Percentiles rank a stretch among this genome's conserved stretches.
phyloP scores from a whole-genome alignment of 2,888 invertebrate species.

The Cataglyphis albicans region DNA sequence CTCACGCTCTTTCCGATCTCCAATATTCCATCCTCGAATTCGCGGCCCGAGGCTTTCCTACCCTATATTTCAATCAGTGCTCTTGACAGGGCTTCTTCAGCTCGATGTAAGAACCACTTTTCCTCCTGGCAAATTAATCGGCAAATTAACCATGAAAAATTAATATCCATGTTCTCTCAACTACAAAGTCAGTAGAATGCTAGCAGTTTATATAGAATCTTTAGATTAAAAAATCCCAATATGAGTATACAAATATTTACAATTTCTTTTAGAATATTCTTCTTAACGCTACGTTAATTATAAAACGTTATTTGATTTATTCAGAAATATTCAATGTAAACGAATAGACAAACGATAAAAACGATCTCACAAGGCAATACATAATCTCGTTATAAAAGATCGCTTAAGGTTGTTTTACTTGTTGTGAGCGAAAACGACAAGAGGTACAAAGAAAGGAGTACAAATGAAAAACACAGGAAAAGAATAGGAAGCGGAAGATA shows the following conservation, averaged over 20 bases:
- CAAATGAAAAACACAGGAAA: constrained; percentile 33
- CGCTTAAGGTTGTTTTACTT: constrained; percentile 53
- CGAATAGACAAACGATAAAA: constrained; percentile 13
- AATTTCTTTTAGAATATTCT: background rate
- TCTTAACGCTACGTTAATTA: background rate
- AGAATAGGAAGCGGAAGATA: constrained; percentile 52
- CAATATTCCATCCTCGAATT: constrained; percentile 75
- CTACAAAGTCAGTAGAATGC: constrained; percentile 22
- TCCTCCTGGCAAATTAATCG: constrained; percentile 82
- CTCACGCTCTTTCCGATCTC: constrained; percentile 66
- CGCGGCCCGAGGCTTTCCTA: constrained; percentile 81
- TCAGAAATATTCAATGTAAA: constrained; percentile 35
- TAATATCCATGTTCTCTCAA: constrained; percentile 72
- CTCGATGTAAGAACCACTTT: constrained; percentile 74
- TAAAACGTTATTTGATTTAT: constrained; percentile 9
- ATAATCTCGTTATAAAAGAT: constrained; percentile 53
- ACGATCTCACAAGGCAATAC: constrained; percentile 29
- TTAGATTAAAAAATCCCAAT: constrained; percentile 10
- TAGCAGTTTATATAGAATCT: constrained; percentile 17
- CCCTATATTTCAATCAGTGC: constrained; percentile 85
- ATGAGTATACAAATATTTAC: background rate
- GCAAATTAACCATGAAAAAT: constrained; percentile 82
- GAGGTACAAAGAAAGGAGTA: constrained; percentile 56
- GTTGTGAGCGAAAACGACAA: constrained; percentile 20
- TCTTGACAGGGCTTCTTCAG: constrained; percentile 80